Evolutionary conservation across 92 coral and sea anemone genomes (phyloP).

Genomic region (Muricea muricata): DNA sequence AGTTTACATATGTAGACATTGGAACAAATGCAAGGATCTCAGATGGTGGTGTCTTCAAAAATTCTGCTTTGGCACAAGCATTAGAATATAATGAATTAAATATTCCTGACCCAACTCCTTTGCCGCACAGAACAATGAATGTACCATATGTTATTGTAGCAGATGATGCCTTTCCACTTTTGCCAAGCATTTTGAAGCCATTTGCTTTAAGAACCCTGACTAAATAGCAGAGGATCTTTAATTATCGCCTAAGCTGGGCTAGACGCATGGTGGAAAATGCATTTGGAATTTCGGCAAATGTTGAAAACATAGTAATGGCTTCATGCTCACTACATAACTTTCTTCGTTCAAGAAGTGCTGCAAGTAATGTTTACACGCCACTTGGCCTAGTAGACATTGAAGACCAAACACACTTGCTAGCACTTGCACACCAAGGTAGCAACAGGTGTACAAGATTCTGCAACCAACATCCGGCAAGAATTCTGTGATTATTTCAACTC

Average conservation of each 20-base stretch:
- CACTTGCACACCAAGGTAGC: neutral
- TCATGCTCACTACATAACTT: slow-evolving; percentile 31
- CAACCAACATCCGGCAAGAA: slow-evolving; percentile 9
- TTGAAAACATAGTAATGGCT: slow-evolving; percentile 32
- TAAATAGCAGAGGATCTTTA: slow-evolving; percentile 11
- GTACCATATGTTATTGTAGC: slow-evolving; percentile 38
- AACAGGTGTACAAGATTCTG: slow-evolving; percentile 24
- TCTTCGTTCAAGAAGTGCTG: neutral
- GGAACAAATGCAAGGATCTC: slow-evolving; percentile 24
- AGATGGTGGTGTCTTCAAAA: slow-evolving; percentile 48
- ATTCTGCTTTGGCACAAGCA: slow-evolving; percentile 18
- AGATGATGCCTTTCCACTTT: slow-evolving; percentile 35
- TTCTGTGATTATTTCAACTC: slow-evolving; percentile 39
- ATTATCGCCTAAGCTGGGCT: slow-evolving; percentile 38
- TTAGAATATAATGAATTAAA: slow-evolving; percentile 6
- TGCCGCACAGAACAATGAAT: neutral
- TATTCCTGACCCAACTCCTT: neutral
- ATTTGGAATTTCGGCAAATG: slow-evolving; percentile 24
- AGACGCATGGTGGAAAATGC: slow-evolving; percentile 39
- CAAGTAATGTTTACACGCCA: slow-evolving; percentile 5
- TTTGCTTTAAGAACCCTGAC: slow-evolving; percentile 19
- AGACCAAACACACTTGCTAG: slow-evolving; percentile 25
- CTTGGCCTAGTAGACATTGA: slow-evolving; percentile 1
- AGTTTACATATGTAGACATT: slow-evolving; percentile 30
- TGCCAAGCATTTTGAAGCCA: slow-evolving; percentile 20